These are phyloP conservation scores for Platichthys flesus DNA, from an alignment of 2,113 vertebrate species.

Conservation along the genomic window DNA sequence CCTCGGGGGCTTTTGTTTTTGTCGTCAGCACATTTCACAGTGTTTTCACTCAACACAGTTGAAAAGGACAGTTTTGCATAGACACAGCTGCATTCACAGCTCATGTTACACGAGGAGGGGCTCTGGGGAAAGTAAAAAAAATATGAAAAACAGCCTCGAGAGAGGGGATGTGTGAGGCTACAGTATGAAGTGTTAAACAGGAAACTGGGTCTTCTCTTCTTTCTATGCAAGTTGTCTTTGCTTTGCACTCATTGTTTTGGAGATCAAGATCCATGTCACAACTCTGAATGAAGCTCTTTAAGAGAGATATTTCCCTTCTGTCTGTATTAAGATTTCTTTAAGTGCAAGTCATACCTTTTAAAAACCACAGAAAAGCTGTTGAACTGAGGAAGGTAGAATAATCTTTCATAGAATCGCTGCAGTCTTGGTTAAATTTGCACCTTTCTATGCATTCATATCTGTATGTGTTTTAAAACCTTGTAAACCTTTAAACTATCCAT, in stretches of 20 bases:
- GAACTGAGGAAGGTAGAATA: too few relatives aligned
- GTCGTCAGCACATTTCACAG: slow-evolving; percentile 17
- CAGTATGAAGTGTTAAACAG: slow-evolving; percentile 1
- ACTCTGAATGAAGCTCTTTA: neutral
- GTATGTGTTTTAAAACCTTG: neutral
- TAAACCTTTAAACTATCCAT: too few relatives aligned
- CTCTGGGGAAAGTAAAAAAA: neutral
- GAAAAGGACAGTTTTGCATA: slow-evolving; percentile 28
- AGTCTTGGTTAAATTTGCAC: too few relatives aligned
- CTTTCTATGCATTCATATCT: neutral
- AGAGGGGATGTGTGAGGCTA: neutral
- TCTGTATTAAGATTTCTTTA: too few relatives aligned
- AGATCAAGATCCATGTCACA: neutral
- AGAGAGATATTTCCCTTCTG: too few relatives aligned
- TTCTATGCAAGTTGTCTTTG: neutral
- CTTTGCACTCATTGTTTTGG: neutral
- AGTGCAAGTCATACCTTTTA: too few relatives aligned
- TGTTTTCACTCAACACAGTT: slow-evolving; percentile 60
- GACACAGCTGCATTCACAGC: slow-evolving; percentile 21
- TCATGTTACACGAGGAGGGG: slow-evolving; percentile 55
- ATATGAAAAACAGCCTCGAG: neutral
- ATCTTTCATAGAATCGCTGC: too few relatives aligned
- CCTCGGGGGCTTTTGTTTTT: neutral
- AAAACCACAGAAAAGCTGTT: too few relatives aligned
- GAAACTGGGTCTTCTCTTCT: slow-evolving; percentile 17